Evolutionary conservation across 2,888 invertebrate species (phyloP).

Genomic region (Leucophenga montana): DNA sequence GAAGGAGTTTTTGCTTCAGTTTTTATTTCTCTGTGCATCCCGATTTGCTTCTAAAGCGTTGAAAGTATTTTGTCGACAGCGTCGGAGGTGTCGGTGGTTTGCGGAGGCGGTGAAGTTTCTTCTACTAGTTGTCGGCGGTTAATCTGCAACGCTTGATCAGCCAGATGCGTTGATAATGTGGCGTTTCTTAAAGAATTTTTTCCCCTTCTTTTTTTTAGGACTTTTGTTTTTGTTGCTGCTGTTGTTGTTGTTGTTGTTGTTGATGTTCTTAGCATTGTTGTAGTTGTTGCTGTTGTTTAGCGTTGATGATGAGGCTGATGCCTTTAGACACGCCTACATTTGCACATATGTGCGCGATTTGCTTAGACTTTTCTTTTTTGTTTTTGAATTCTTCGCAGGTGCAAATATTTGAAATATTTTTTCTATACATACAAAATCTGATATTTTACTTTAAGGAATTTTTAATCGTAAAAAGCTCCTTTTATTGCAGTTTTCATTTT

Average conservation of each 20-base stretch:
- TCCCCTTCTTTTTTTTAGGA: not conserved
- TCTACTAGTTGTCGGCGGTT: conserved; percentile 35
- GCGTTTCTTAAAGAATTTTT: conserved; percentile 12
- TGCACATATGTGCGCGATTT: conserved; percentile 28
- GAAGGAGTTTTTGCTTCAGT: conserved; percentile 34
- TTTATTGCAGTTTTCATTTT: too few relatives aligned
- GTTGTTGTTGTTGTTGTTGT: conserved; percentile 10
- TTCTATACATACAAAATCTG: not conserved
- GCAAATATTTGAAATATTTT: conserved; percentile 26
- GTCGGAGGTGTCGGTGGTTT: conserved; percentile 12
- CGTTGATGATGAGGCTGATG: conserved; percentile 51
- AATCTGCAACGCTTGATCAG: conserved; percentile 45
- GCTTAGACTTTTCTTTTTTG: not conserved
- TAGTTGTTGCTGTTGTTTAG: conserved; percentile 27
- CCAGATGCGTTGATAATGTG: conserved; percentile 67
- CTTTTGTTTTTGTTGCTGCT: not conserved
- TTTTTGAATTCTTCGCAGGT: conserved; percentile 31
- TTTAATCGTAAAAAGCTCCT: too few relatives aligned
- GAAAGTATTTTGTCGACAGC: conserved; percentile 69
- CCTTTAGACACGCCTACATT: conserved; percentile 51
- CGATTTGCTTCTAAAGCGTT: conserved; percentile 59
- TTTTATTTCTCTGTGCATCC: conserved; percentile 36
- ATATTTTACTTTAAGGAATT: not conserved
- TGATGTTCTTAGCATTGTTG: conserved; percentile 29
- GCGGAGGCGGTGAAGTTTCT: conserved; percentile 28